These are phyloP conservation scores for Eupelmus urozonus DNA, from an alignment of 2,888 invertebrate species.

Conservation along the genomic window DNA sequence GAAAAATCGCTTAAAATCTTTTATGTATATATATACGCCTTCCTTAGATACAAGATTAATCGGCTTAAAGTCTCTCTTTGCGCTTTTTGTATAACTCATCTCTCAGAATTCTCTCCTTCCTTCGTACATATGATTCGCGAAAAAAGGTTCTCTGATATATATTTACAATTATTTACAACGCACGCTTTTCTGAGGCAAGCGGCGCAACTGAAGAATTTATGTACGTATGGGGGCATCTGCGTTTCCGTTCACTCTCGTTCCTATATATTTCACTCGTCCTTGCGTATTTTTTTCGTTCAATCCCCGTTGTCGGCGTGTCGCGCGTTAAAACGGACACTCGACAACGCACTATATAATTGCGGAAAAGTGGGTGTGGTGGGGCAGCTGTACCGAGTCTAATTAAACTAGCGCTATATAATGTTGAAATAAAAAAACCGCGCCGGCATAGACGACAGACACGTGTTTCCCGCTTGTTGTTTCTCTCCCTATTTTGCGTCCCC, in stretches of 20 bases:
- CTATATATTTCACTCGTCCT: background rate
- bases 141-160: slow-evolving; percentile 8
- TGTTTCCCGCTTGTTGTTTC: slow-evolving; percentile 26
- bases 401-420: slow-evolving; percentile 54
- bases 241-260: too few species aligned
- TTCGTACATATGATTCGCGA: slow-evolving; percentile 1
- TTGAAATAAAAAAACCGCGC: slow-evolving; percentile 41
- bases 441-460: slow-evolving; percentile 26
- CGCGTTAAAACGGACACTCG: background rate
- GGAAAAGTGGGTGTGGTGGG: background rate
- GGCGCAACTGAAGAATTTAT: too few species aligned
- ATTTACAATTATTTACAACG: slow-evolving; percentile 51
- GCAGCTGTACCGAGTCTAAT: slow-evolving; percentile 53
- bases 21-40: slow-evolving; percentile 19
- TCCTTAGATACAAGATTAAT: slow-evolving; percentile 23
- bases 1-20: slow-evolving; percentile 10
- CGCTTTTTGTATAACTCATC: slow-evolving; percentile 10
- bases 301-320: background rate
- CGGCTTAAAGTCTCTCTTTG: slow-evolving; percentile 27
- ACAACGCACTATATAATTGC: slow-evolving; percentile 19
- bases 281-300: background rate
- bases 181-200: background rate
- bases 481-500: background rate
- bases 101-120: slow-evolving; percentile 1
- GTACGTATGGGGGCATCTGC: too few species aligned